Base-by-base conservation (phyloP, 2,797 vertebrate species). In the Choloepus didactylus region DNA sequence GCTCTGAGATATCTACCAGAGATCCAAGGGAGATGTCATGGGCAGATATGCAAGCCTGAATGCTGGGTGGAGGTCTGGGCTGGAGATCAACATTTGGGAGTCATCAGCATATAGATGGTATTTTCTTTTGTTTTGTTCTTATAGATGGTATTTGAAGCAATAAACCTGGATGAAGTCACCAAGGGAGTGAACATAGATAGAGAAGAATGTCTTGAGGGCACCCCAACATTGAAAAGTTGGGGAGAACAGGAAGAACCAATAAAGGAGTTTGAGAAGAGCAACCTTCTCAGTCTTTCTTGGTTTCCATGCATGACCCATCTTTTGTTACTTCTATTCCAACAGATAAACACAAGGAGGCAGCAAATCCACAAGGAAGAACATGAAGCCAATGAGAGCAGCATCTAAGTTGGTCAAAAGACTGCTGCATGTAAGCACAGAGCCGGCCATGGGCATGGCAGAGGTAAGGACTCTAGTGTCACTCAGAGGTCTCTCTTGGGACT, bases 261-360 rank as follows among this genome's bases (percentile, higher is more conserved):
- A 83, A 77, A 60, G 62, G 44, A 87, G 6, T 69, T 38, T 83
- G 54, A 95, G 38, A 73, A 84, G 31, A 77, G 18, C 62, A 85
- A 93, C 27, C 49, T 87, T 73, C 77, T 59, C 46, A 12, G 54
- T 46, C 16, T 86, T 59, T 82, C 56, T 76, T n/a, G 18, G 46
- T 76, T 89, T 95, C 64, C 8, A 49, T 3, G 7, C 14, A 62
- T 31, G 79, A 76, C 94, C 89, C 81, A 64, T 85, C 38, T 87
- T 87, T 64, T 84, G 67, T 35, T 59, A 77, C 91, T 96, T 96
- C 96, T 67, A 94, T 51, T 94, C 38, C 56, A 87, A 79, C 18
- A 93, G 18, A 66, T 83, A 75, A 97, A 96, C 98, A 98, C 97
- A 97, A 97, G 97, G 97, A 98, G 98, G 98, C 98, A 98, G 97